Conservation (phyloP, 2,888 invertebrate genomes). For the Apamea crenata region DNA sequence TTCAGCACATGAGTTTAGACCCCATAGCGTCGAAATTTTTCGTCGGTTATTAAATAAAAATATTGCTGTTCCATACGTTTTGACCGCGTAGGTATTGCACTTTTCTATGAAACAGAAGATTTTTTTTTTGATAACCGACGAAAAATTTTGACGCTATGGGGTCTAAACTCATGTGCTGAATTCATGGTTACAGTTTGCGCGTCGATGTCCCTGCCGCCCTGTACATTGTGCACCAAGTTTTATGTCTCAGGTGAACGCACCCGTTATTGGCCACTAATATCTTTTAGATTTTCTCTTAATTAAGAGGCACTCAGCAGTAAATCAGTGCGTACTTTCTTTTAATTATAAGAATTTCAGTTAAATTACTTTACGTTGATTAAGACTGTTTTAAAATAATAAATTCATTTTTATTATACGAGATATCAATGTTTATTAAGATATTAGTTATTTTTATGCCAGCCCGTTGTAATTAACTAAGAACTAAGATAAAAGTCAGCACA, state of each 20-base stretch:
- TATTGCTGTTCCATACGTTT: no score
- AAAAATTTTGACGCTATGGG: no score
- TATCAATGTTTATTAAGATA: not conserved
- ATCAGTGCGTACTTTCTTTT: slow-evolving; percentile 46
- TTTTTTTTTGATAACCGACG: no score
- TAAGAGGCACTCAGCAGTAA: slow-evolving; percentile 28
- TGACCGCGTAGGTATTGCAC: no score
- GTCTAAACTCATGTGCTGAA: no score
- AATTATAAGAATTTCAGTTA: slow-evolving; percentile 15
- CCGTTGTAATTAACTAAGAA: not conserved
- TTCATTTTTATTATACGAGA: not conserved
- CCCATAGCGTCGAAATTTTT: no score
- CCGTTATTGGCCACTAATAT: slow-evolving; percentile 28
- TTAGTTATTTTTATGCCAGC: not conserved
- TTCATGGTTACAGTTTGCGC: no score
- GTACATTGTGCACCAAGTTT: not conserved
- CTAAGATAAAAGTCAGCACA: not conserved
- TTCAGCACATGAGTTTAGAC: no score
- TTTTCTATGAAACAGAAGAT: no score
- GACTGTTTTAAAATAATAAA: slow-evolving; percentile 13
- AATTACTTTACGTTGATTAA: slow-evolving; percentile 10
- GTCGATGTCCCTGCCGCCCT: no score
- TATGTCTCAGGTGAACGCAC: slow-evolving; percentile 49
- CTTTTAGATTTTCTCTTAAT: slow-evolving; percentile 37
- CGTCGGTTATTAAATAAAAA: no score